phyloP scores from a whole-genome alignment of 2,113 vertebrate species.

The Cochlearius cochlearius region DNA sequence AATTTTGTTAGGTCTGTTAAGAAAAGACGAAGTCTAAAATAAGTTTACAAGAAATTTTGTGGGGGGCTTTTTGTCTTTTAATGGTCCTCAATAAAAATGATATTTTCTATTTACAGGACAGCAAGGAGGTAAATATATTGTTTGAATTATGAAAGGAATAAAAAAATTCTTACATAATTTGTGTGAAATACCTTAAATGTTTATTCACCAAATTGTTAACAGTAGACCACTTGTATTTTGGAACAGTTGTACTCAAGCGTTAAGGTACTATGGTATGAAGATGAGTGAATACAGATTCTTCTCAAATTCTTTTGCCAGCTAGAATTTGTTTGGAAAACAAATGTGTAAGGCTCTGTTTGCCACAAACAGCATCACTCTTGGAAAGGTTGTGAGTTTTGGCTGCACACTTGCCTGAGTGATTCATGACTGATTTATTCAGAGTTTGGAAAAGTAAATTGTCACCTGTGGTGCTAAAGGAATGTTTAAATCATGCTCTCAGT shows the following conservation, averaged over 20 bases:
- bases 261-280: neutral
- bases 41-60: neutral
- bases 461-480: neutral
- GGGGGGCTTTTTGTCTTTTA: neutral
- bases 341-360: neutral
- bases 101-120: constrained; percentile 68
- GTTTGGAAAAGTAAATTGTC: neutral
- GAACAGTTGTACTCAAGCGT: neutral
- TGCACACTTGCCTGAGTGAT: neutral
- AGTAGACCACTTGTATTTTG: neutral
- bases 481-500: neutral
- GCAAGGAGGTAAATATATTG: constrained; percentile 64
- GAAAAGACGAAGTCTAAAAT: neutral
- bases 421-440: neutral
- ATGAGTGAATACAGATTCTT: neutral
- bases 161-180: neutral
- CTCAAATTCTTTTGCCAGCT: neutral
- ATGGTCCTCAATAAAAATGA: neutral
- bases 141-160: constrained; percentile 39
- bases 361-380: neutral
- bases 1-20: neutral
- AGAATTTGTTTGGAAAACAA: neutral
- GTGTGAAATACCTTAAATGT: neutral
- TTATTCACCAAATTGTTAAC: neutral
- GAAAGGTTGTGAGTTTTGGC: neutral